Base-by-base conservation (phyloP, 64 coral and sea anemone genomes). In the Stichodactyla helianthus region DNA sequence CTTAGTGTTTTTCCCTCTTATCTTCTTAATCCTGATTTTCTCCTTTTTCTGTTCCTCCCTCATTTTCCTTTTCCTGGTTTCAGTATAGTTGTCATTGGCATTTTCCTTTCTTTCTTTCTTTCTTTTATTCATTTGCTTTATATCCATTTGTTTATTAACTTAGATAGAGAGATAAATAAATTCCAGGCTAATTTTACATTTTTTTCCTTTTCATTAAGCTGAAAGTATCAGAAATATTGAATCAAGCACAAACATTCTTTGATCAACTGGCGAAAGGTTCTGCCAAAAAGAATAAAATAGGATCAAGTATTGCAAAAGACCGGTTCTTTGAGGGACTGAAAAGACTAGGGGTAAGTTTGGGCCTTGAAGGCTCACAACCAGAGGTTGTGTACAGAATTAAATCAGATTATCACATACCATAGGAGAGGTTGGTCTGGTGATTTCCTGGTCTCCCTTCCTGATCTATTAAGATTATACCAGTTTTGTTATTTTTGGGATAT, bases 221-320 rank as follows among this genome's bases (percentile, higher is more conserved):
- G 74, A 90, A 92, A 86, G 91, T 99, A 57, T 95, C 97, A 51
- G 90, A 99, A 82, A 95, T 99, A 19, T 74, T 99, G 28, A 92
- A 91, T 61, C 97, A 99, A 88, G 95, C 93, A 27, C 93, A 95
- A n/a, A 82, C 87, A 61, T 94, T 95, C 85, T 99, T 99, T 70
- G 90, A 99, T 79, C 76, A 83, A 53, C 63, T 99, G 55, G 90
- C 97, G 9, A 89, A 84, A 20, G 90, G 94, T 54, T 95, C 93
- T 63, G 90, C 89, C 10, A 85, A 79, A 62, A 89, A 89, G 58
- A 88, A 94, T 27, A 92, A 95, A 70, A 99, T 99, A 86, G 93
- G 93, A 53, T 85, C 83, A 83, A 91, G 55, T 83, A 50, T 99
- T 79, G 97, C 97, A 52, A 95, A 78, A 25, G 86, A 93, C 28